Evolutionary conservation across 2,797 vertebrate species (phyloP), one percentile per base, ranked within the genome.

Genomic region (Gymnoscopelus microlampas): DNA sequence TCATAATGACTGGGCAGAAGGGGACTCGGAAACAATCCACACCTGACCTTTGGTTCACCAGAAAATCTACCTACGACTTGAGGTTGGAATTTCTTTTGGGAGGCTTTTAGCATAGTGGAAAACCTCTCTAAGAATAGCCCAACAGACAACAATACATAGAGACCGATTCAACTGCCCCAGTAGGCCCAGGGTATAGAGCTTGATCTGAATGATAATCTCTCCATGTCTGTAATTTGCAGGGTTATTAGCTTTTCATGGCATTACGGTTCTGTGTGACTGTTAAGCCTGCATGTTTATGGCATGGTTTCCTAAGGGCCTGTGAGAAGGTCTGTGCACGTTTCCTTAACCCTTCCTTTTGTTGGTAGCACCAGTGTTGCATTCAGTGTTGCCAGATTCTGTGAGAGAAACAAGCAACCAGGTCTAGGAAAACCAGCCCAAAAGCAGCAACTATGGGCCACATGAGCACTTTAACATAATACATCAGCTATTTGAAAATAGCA

Each of bases 1-100:
- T 88, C 88, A 90, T 80, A 78, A 86, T 92, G 90, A 91, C 86
- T 80, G 59, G 60, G 86, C 88, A 90, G 76, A 70, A 80, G 83
- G 62, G 12, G 74, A 64, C 35, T 60, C 3, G 39, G 80, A 85
- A 83, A 85, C 70, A 76, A 69, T 78, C 60, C 44, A 66, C 54
- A 66, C 58, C 78, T 79, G 84, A 88, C 81, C 85, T 88, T 90
- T 68, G 4, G 51, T 65, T 63, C 59, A 64, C 51, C 63, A 80
- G 84, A 85, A 86, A 89, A 83, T 73, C 66, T 79, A 77, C 39
- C 84, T 29, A 67, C 6, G 56, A 60, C 68, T 26, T 15, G 32
- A 71, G 82, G 69, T 84, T 76, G 63, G 53, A 71, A 78, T 76
- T 76, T 53, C 61, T 74, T 78, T 77, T 82, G 77, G 74, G 76